phyloP scores from a whole-genome alignment of 2,113 vertebrate species.

The Rhynchopsitta pachyrhyncha region DNA sequence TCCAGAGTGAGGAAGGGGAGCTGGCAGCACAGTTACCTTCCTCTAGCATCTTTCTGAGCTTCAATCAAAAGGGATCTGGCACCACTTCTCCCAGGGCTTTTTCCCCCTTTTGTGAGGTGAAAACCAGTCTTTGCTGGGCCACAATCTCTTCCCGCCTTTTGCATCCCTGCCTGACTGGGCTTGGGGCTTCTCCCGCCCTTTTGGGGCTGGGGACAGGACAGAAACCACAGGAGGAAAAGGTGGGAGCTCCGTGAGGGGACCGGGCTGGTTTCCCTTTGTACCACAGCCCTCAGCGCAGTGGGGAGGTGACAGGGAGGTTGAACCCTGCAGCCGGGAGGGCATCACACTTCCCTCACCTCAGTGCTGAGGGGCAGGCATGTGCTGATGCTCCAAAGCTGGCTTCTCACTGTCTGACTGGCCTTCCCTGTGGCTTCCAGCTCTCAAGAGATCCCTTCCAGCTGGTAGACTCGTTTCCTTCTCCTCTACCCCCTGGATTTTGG shows the following conservation, averaged over 20 bases:
- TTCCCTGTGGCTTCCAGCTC: accelerated
- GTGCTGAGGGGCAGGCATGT: neutral
- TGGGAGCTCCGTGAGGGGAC: accelerated
- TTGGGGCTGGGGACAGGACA: accelerated
- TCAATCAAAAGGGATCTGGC: neutral
- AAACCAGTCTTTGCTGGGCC: accelerated
- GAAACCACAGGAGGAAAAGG: neutral
- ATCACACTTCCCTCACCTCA: neutral
- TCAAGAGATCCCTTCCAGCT: neutral
- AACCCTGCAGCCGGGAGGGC: neutral
- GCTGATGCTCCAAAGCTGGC: accelerated
- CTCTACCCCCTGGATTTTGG: neutral
- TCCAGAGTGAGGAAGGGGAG: neutral
- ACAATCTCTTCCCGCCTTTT: accelerated
- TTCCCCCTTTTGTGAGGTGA: neutral
- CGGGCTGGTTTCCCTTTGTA: neutral
- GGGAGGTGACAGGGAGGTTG: neutral
- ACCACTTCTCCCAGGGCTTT: neutral
- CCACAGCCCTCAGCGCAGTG: accelerated
- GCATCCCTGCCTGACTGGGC: accelerated
- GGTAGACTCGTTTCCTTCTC: too few species aligned
- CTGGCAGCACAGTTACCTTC: neutral
- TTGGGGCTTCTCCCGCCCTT: accelerated
- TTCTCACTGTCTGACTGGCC: accelerated
- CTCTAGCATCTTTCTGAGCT: neutral